Conservation (phyloP, 2,797 vertebrate species). For the Podarcis lilfordi region DNA sequence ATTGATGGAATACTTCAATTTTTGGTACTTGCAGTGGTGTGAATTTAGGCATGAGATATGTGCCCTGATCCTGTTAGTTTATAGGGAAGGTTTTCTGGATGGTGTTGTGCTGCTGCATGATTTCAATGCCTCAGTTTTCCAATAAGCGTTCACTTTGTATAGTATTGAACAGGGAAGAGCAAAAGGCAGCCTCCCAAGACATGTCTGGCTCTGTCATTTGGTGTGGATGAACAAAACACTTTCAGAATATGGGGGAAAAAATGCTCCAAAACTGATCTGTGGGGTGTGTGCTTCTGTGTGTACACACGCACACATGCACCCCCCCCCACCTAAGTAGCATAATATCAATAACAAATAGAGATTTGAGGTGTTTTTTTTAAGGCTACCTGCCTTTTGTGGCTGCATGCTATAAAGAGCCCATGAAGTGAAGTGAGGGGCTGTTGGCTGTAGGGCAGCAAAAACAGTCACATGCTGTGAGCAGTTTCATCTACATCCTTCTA, state of each 20-base stretch:
- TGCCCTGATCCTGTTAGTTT: background rate
- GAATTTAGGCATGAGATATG: background rate
- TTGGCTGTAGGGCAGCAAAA: conserved; percentile 24
- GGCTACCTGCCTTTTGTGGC: background rate
- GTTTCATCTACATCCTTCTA: background rate
- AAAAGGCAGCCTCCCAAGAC: background rate
- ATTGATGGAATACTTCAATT: background rate
- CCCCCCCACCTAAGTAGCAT: background rate
- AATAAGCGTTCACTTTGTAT: background rate
- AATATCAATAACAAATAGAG: background rate
- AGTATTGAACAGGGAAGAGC: background rate
- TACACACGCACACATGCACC: no score
- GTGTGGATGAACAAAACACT: background rate
- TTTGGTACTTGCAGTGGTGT: background rate
- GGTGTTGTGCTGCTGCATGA: background rate
- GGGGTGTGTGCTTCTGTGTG: no score
- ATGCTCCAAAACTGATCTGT: background rate
- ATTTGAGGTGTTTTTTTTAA: background rate
- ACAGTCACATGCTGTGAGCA: conserved; percentile 40
- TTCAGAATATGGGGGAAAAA: background rate
- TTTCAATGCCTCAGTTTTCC: background rate
- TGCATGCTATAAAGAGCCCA: background rate
- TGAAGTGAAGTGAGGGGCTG: background rate
- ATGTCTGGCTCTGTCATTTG: background rate
- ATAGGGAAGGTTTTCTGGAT: background rate